Evolutionary conservation across 2,797 vertebrate species (phyloP).

Genomic region (Darevskia mixta): DNA sequence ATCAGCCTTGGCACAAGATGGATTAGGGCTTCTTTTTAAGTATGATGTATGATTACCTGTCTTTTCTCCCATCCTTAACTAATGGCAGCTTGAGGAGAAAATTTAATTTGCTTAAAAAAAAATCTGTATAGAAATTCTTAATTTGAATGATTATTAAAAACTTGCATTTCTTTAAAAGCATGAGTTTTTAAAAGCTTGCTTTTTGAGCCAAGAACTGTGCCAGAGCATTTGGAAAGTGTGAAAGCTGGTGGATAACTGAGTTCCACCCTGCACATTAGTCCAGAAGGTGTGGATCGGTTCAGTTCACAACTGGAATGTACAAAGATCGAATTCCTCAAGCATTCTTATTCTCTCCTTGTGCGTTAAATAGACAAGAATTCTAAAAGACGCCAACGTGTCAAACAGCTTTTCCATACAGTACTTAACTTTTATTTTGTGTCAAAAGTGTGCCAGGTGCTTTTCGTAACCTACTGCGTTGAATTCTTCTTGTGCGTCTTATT

Average conservation of each 20-base stretch:
- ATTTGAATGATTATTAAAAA: background rate
- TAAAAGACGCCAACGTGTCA: slow-evolving; percentile 42
- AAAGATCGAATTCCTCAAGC: background rate
- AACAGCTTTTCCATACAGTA: slow-evolving; percentile 27
- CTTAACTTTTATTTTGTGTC: background rate
- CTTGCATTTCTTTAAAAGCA: background rate
- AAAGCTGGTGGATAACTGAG: background rate
- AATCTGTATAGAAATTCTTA: no score
- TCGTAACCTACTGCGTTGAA: background rate
- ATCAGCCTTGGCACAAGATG: no score
- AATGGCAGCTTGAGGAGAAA: no score
- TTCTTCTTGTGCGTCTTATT: slow-evolving; percentile 19
- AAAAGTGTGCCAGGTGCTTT: no score
- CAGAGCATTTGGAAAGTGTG: background rate
- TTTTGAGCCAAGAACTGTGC: background rate
- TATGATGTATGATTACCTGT: no score
- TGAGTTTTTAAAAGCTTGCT: background rate
- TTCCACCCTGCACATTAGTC: background rate
- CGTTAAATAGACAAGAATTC: slow-evolving; percentile 56
- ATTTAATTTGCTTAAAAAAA: no score
- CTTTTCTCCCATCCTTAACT: no score
- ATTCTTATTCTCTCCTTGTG: background rate
- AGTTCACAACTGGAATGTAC: background rate
- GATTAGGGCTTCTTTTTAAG: no score
- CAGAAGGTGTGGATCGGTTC: background rate